These are phyloP conservation scores for Chroicocephalus ridibundus DNA, from an alignment of 2,113 vertebrate species.

Conservation along the genomic window DNA sequence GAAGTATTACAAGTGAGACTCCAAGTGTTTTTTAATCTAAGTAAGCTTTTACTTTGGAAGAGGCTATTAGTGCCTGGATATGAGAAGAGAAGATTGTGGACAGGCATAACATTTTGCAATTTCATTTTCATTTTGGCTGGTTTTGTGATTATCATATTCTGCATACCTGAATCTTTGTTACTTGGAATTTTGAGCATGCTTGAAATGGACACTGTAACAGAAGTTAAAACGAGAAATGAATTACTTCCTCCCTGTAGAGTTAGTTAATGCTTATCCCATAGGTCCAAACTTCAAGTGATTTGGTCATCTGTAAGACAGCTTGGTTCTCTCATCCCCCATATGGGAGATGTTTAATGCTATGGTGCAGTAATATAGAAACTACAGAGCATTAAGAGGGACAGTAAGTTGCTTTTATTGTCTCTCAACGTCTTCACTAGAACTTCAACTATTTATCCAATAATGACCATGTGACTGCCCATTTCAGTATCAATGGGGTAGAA, in stretches of 20 bases:
- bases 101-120: not conserved
- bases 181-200: not conserved
- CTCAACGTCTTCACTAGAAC: not conserved
- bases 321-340: not conserved
- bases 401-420: not conserved
- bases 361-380: not conserved
- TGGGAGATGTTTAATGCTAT: not conserved
- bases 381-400: not conserved
- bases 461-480: not conserved
- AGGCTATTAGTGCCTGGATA: not conserved
- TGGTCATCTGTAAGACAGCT: not conserved
- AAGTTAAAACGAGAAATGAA: not conserved
- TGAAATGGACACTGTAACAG: not conserved
- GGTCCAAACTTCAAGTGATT: not conserved
- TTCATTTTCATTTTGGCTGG: not conserved
- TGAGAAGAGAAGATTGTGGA: not conserved
- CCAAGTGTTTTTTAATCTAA: slow-evolving; percentile 11
- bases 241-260: not conserved
- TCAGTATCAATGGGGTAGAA: not conserved
- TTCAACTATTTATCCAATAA: not conserved
- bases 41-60: slow-evolving; percentile 17
- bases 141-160: slow-evolving; percentile 14
- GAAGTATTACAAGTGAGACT: slow-evolving; percentile 32
- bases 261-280: slow-evolving; percentile 9
- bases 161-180: not conserved